Conservation (phyloP, 30 jellyfish, hydroid and myxozoan genomes). For the Phacellophora camtschatica region DNA sequence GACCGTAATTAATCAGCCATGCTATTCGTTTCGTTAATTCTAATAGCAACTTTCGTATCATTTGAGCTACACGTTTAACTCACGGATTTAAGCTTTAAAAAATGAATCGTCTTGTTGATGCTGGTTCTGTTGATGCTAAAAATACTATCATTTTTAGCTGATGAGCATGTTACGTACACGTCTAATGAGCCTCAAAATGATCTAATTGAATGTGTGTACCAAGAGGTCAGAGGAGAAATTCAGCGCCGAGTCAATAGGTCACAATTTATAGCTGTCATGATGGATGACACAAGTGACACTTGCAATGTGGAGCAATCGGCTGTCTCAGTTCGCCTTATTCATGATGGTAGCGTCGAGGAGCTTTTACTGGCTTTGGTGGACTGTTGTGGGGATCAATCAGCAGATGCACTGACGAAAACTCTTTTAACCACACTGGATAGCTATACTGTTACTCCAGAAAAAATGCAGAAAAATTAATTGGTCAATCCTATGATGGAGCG, state of each 20-base stretch:
- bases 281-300: not conserved
- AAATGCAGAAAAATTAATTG: not conserved
- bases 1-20: too few species aligned
- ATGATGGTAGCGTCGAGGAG: conserved; percentile 12
- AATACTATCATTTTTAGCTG: not conserved
- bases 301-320: conserved; percentile 19
- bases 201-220: not conserved
- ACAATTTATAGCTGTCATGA: not conserved
- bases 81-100: too few species aligned
- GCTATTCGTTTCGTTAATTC: too few species aligned
- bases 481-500: conserved; percentile 4
- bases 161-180: conserved; percentile 4
- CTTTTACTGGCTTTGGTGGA: not conserved
- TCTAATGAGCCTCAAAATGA: conserved; percentile 35
- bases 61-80: too few species aligned
- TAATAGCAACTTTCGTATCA: too few species aligned
- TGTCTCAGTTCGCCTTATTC: conserved; percentile 1
- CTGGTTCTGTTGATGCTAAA: too few species aligned
- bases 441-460: not conserved
- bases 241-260: conserved; percentile 1
- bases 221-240: conserved; percentile 10
- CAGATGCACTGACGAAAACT: conserved; percentile 1
- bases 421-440: not conserved
- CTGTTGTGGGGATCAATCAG: not conserved
- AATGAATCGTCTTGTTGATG: too few species aligned